phyloP scores from a whole-genome alignment of 2,113 vertebrate species.

The Perognathus longimembris region DNA sequence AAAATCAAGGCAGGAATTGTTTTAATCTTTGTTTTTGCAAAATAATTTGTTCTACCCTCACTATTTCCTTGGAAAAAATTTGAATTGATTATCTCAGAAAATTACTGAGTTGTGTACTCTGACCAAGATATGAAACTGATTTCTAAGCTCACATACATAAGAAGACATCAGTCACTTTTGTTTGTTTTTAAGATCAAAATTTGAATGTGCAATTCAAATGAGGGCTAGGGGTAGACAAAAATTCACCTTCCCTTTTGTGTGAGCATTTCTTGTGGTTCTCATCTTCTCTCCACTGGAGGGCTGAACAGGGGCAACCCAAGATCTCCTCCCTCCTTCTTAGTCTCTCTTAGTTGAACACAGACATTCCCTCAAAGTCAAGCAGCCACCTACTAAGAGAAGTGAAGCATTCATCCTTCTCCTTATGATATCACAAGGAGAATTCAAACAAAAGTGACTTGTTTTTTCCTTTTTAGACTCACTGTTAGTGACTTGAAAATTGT shows the following conservation, averaged over 20 bases:
- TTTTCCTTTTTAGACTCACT: neutral
- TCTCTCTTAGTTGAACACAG: neutral
- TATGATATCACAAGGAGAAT: neutral
- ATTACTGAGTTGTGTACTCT: conserved; percentile 3
- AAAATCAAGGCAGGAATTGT: neutral
- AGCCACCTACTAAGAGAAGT: no score
- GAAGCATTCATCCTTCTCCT: neutral
- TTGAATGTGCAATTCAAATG: neutral
- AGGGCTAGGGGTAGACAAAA: neutral
- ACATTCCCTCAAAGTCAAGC: neutral
- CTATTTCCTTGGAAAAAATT: neutral
- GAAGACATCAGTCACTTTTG: neutral
- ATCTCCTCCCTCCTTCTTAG: neutral
- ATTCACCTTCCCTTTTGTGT: neutral
- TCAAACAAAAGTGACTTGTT: neutral
- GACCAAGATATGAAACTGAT: conserved; percentile 29
- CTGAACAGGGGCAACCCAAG: neutral
- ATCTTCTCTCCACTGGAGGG: neutral
- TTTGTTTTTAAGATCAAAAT: neutral
- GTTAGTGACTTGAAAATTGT: neutral
- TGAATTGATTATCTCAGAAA: conserved; percentile 28
- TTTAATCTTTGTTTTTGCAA: conserved; percentile 35
- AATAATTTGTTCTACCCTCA: conserved; percentile 5
- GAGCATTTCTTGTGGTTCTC: neutral
- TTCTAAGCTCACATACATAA: neutral